Conservation (phyloP, 2,797 vertebrate genomes). For the Pseudomugil tenellus region DNA sequence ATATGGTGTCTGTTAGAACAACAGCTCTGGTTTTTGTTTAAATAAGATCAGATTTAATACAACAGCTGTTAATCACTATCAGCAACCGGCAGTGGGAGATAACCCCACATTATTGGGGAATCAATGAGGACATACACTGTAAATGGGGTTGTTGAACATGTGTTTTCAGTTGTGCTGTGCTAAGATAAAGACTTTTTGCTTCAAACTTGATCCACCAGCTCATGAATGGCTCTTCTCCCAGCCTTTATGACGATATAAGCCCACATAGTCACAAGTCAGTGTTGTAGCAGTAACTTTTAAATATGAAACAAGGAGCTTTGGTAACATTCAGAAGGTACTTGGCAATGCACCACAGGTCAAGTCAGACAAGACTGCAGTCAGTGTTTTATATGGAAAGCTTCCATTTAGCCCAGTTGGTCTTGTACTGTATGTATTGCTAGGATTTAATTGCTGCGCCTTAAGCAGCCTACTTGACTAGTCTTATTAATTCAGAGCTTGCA, state of each 20-base stretch:
- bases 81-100: slow-evolving; percentile 51
- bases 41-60: slow-evolving; percentile 50
- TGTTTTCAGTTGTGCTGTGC: slow-evolving; percentile 16
- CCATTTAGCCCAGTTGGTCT: too few species aligned
- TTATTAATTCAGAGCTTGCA: slow-evolving; percentile 40
- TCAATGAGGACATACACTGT: slow-evolving; percentile 59
- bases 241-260: slow-evolving; percentile 14
- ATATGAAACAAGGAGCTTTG: background rate
- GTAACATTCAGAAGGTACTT: background rate
- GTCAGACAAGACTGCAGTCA: background rate
- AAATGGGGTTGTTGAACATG: slow-evolving; percentile 33
- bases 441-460: slow-evolving; percentile 13
- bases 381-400: too few species aligned
- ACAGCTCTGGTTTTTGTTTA: slow-evolving; percentile 35
- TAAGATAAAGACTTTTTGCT: slow-evolving; percentile 41
- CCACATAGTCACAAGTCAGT: background rate
- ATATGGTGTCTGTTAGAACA: slow-evolving; percentile 7
- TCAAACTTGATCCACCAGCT: slow-evolving; percentile 4
- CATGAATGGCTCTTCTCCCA: slow-evolving; percentile 17
- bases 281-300: background rate
- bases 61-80: slow-evolving; percentile 42
- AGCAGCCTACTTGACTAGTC: slow-evolving; percentile 22
- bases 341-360: background rate
- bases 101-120: slow-evolving; percentile 54
- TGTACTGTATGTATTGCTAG: background rate